Base-by-base conservation (phyloP, 2,113 vertebrate genomes). In the Geococcyx californianus region DNA sequence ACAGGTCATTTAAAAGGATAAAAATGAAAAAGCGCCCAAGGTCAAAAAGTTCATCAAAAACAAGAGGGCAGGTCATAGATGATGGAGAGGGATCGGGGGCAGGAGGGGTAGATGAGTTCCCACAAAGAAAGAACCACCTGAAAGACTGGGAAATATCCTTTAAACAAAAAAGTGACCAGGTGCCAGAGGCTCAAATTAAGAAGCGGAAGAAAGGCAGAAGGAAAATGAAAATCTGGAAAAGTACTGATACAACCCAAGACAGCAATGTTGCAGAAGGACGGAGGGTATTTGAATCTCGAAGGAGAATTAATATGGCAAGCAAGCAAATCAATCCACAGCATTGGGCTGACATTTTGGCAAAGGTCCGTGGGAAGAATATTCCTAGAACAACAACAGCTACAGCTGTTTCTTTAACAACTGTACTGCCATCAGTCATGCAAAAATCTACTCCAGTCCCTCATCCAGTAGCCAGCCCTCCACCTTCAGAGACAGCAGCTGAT, bases 341-440 rank as follows among this genome's bases (percentile, higher is more conserved):
- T 10, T 99, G 99, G 99, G 99, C 99, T 4, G 97, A 98, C 33
- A 99, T 99, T 96, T 94, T 99, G 85, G 98, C 99, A 36, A 98
- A 99, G 58, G 98, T 99, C 9, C 98, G 99, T 19, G 98, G 98
- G 25, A 98, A 95, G 86, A 98, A 97, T 26, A 10, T 89, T 91
- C 89, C 95, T 15, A 98, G 90, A 94, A 90, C 87, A 5, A 97
- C 97, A 4, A 92, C 94, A 33, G 70, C 87, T 16, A 76, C 93
- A 11, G 34, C 93, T 38, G 19, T 78, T 94, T 25, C 79, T 25
- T 55, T 44, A 79, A 92, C 64, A 67, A 73, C 60, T 62, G 45
- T 91, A 4, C 26, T 64, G 26, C 62, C 94, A 2, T 42, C 85
- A 7, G 6, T 29, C 24, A 14, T 36, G 6, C 40, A 58, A 6